Conservation (phyloP, 2,888 invertebrate genomes). For the Agrochola lota region DNA sequence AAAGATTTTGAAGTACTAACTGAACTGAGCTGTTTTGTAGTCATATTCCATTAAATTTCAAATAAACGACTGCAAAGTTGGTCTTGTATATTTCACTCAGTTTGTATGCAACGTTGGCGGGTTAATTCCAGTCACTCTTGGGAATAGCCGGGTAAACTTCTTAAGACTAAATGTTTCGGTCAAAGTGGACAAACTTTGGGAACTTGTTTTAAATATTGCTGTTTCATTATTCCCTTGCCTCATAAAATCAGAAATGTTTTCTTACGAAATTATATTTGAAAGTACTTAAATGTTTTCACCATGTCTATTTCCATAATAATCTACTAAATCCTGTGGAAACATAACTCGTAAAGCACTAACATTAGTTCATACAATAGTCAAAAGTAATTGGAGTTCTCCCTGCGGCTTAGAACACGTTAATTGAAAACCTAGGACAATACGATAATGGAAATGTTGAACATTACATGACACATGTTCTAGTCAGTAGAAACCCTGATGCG, state of each 20-base stretch:
- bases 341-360: not conserved
- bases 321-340: not conserved
- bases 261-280: not conserved
- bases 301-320: not conserved
- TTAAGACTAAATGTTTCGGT: slow-evolving; percentile 43
- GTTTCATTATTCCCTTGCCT: slow-evolving; percentile 8
- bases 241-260: slow-evolving; percentile 1
- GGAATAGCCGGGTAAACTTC: slow-evolving; percentile 46
- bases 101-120: slow-evolving; percentile 47
- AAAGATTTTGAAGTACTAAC: slow-evolving; percentile 18
- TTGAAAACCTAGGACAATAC: not conserved
- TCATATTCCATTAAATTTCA: slow-evolving; percentile 44
- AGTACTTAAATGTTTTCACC: not conserved
- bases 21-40: slow-evolving; percentile 30
- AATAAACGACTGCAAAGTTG: slow-evolving; percentile 52
- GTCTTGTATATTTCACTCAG: slow-evolving; percentile 45
- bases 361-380: not conserved
- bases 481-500: not conserved
- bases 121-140: slow-evolving; percentile 39
- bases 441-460: not conserved
- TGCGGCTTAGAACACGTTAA: not conserved
- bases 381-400: not conserved
- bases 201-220: slow-evolving; percentile 37
- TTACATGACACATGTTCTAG: not conserved
- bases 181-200: slow-evolving; percentile 30